Percentiles rank a stretch among this genome's conserved stretches.
phyloP scores from a whole-genome alignment of 2,113 vertebrate species.

The Scomber colias region DNA sequence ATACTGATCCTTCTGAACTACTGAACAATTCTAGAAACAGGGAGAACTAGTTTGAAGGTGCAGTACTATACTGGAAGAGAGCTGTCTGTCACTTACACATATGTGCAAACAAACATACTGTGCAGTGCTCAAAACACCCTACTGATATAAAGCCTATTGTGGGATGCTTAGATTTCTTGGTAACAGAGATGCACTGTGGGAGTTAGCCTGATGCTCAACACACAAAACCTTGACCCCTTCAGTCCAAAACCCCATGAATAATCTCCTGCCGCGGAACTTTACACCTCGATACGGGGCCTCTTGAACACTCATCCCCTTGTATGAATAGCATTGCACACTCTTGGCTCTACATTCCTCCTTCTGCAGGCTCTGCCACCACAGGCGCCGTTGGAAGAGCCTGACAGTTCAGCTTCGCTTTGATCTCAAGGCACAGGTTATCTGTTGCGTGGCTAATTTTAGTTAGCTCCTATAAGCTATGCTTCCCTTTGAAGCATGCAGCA shows the following conservation, averaged over 20 bases:
- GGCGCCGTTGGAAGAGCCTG: conserved; percentile 48
- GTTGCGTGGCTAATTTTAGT: conserved; percentile 73
- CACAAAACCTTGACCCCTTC: conserved; percentile 58
- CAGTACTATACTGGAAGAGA: not conserved
- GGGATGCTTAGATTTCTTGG: conserved; percentile 17
- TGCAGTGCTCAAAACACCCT: not conserved
- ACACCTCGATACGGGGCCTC: conserved; percentile 52
- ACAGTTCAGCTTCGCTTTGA: conserved; percentile 67
- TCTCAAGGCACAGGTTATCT: conserved; percentile 72
- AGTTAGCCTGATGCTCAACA: conserved; percentile 14
- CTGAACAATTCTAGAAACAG: too few species aligned
- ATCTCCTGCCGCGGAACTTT: conserved; percentile 57
- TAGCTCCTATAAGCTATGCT: conserved; percentile 46
- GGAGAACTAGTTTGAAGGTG: too few species aligned
- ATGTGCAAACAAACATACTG: conserved; percentile 10
- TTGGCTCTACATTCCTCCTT: conserved; percentile 58
- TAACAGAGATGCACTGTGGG: conserved; percentile 2
- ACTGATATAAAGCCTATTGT: not conserved
- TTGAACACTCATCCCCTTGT: conserved; percentile 43
- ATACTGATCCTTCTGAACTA: too few species aligned
- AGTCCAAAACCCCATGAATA: conserved; percentile 34
- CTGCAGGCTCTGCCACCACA: conserved; percentile 41
- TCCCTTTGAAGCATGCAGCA: conserved; percentile 58
- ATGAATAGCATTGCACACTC: conserved; percentile 47
- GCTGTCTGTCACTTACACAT: not conserved